A percentile compares a stretch with the other conserved stretches of the same genome.
These are phyloP conservation scores for Dicycla oo DNA, from an alignment of 2,888 invertebrate genomes.

Conservation along the genomic window DNA sequence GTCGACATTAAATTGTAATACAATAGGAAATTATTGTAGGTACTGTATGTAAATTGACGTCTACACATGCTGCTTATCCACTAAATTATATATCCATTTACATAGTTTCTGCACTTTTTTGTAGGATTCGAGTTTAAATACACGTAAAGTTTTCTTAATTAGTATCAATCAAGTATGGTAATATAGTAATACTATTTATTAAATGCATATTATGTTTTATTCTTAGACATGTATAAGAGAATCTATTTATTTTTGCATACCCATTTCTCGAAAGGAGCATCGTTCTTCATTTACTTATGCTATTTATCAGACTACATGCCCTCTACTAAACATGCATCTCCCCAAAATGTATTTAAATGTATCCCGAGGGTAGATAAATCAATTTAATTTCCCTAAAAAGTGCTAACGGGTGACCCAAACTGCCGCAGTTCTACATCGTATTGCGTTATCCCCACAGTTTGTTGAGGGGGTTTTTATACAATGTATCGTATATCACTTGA, in stretches of 20 bases:
- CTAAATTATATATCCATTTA: constrained; percentile 4
- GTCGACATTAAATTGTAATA: not conserved
- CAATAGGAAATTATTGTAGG: not conserved
- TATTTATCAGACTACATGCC: not conserved
- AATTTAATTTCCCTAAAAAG: constrained; percentile 29
- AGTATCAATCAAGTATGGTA: constrained; percentile 17
- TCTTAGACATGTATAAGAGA: constrained; percentile 4
- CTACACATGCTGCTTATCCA: not conserved
- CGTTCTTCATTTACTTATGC: not conserved
- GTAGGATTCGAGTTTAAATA: not conserved
- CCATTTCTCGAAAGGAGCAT: not conserved
- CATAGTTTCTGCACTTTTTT: not conserved
- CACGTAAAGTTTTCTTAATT: not conserved
- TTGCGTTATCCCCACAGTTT: constrained; percentile 7
- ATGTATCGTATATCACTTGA: constrained; percentile 12
- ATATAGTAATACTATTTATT: constrained; percentile 14
- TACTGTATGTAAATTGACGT: constrained; percentile 27
- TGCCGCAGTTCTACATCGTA: not conserved
- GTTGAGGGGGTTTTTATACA: constrained; percentile 9
- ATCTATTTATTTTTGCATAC: not conserved
- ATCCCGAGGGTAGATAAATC: constrained; percentile 38
- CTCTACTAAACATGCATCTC: constrained; percentile 3
- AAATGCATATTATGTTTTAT: not conserved
- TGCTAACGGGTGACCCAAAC: constrained; percentile 13
- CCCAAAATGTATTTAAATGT: constrained; percentile 6